A percentile compares a stretch with the other conserved stretches of the same genome.
Evolutionary conservation across 2,797 vertebrate species (phyloP).

Genomic region (Pipistrellus nathusii): DNA sequence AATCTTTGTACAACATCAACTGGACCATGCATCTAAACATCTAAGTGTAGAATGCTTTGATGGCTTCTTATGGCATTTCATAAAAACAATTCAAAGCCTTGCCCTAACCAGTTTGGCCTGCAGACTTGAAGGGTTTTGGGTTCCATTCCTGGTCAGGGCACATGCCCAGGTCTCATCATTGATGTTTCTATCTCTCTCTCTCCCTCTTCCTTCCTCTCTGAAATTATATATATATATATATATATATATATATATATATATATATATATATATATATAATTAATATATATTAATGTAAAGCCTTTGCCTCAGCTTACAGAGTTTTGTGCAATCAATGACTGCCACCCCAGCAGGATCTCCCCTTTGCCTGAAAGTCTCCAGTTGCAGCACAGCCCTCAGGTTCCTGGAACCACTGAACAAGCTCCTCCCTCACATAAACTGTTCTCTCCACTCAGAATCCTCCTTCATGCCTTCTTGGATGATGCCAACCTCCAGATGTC

Average conservation of each 20-base stretch:
- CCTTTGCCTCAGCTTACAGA: neutral
- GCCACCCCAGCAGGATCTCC: neutral
- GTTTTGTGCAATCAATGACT: neutral
- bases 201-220: too few relatives aligned
- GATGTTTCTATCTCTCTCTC: too few relatives aligned
- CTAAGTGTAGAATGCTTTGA: neutral
- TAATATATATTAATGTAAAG: neutral
- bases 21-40: neutral
- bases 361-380: neutral
- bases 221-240: too few relatives aligned
- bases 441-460: neutral
- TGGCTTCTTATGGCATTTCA: neutral
- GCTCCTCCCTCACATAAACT: neutral
- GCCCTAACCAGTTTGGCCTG: too few relatives aligned
- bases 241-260: too few relatives aligned
- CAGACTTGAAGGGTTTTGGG: too few relatives aligned
- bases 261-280: too few relatives aligned
- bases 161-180: too few relatives aligned
- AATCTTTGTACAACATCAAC: neutral
- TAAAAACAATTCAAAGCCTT: neutral
- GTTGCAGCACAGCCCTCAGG: neutral
- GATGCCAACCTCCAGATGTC: neutral
- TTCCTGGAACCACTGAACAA: neutral
- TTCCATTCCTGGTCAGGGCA: too few relatives aligned
- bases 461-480: neutral